phyloP scores from a whole-genome alignment of 2,113 vertebrate genomes.

The Chaetodon auriga region DNA sequence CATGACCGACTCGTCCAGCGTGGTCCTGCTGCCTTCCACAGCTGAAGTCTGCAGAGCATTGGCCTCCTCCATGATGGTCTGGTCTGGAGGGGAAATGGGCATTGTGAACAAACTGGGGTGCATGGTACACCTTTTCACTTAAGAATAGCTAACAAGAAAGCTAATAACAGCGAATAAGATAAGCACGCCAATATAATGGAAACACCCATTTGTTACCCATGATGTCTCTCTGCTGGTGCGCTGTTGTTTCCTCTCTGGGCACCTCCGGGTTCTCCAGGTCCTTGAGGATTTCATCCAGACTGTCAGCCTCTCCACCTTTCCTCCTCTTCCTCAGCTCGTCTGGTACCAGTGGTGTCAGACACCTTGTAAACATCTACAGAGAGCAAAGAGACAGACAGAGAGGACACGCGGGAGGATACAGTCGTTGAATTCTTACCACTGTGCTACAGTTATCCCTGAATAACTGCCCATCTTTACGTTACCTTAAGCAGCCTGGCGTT shows the following conservation, averaged over 20 bases:
- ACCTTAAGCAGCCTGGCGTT: conserved; percentile 95
- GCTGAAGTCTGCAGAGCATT: conserved; percentile 90
- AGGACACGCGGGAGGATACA: neutral
- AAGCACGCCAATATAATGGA: no score
- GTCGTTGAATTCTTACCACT: neutral
- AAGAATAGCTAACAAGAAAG: no score
- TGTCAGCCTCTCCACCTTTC: conserved; percentile 97
- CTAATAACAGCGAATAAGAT: no score
- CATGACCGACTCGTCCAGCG: conserved; percentile 93
- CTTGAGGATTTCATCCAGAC: conserved; percentile 96
- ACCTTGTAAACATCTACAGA: conserved; percentile 94
- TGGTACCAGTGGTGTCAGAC: conserved; percentile 95
- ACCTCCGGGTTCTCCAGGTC: conserved; percentile 98
- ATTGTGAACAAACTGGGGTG: neutral
- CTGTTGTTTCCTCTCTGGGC: conserved; percentile 89
- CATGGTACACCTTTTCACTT: no score
- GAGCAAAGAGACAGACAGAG: neutral
- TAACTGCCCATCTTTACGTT: neutral
- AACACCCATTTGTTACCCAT: conserved; percentile 83
- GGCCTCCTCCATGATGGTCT: conserved; percentile 94
- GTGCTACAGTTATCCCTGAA: neutral
- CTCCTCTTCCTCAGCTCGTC: conserved; percentile 95
- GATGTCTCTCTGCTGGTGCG: conserved; percentile 87
- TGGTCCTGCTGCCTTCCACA: conserved; percentile 93
- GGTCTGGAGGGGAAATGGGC: conserved; percentile 82